Conservation (phyloP, 2,888 invertebrate genomes). For the Pycnomerus fuliginosus region DNA sequence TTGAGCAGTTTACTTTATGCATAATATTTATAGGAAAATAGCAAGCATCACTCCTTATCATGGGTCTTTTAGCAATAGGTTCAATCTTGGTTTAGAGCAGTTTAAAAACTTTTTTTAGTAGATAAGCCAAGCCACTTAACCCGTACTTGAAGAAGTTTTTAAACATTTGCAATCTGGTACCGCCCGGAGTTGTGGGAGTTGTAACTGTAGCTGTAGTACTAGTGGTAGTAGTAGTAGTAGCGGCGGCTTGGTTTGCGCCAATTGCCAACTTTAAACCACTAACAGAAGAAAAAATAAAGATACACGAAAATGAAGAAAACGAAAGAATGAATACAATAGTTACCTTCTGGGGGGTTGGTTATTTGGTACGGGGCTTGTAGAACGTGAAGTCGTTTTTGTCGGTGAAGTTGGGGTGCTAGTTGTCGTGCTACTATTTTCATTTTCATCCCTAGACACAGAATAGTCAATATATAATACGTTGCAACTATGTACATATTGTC, state of each 20-base stretch:
- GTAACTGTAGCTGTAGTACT: conserved; percentile 51
- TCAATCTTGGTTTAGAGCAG: too few species aligned
- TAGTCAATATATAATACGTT: too few species aligned
- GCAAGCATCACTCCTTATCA: too few species aligned
- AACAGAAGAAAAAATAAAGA: conserved; percentile 7
- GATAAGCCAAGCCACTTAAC: conserved; percentile 3
- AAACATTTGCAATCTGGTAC: conserved; percentile 83
- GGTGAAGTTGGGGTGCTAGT: conserved; percentile 42
- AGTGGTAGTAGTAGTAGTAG: conserved; percentile 37
- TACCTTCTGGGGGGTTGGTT: conserved; percentile 58
- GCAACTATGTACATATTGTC: too few species aligned
- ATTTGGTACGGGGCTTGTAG: conserved; percentile 47
- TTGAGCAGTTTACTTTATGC: too few species aligned
- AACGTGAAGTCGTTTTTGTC: conserved; percentile 42
- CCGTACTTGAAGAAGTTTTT: conserved; percentile 95
- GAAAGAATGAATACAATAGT: conserved; percentile 15
- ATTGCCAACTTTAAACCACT: conserved; percentile 49
- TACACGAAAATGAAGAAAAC: conserved; percentile 1
- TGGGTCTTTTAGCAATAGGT: too few species aligned
- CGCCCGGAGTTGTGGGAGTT: conserved; percentile 60
- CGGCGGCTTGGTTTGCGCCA: conserved; percentile 42
- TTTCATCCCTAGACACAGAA: conserved; percentile 26
- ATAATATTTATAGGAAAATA: too few species aligned
- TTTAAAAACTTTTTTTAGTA: too few species aligned
- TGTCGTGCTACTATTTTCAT: conserved; percentile 26